A percentile compares a stretch with the other conserved stretches of the same genome.
Conservation (phyloP, 1,140 invertebrate genomes). For the Dinoponera quadriceps region DNA sequence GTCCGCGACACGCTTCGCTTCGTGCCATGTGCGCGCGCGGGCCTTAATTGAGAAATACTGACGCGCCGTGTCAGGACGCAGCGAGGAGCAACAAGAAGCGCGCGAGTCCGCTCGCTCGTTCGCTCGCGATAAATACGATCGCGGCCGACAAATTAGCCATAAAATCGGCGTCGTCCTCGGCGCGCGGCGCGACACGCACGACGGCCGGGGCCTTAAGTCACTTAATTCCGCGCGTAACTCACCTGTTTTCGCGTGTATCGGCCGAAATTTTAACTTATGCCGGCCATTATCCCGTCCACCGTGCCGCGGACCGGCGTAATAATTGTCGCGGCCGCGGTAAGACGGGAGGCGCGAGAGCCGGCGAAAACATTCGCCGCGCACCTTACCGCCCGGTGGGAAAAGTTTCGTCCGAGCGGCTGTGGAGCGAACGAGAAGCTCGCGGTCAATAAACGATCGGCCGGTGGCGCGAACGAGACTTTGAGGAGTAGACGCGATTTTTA, state of each 20-base stretch:
- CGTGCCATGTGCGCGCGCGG: not conserved
- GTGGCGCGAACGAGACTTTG: conserved; percentile 24
- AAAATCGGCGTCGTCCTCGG: conserved; percentile 67
- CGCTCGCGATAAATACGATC: conserved; percentile 75
- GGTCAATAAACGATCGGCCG: conserved; percentile 59
- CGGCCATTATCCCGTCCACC: conserved; percentile 78
- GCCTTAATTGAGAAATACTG: conserved; percentile 75
- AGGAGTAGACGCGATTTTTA: conserved; percentile 44
- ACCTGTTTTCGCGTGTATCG: conserved; percentile 79
- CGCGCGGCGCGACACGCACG: conserved; percentile 43
- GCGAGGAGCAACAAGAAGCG: not conserved
- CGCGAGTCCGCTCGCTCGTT: conserved; percentile 25
- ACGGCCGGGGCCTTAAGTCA: conserved; percentile 71
- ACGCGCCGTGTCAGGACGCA: conserved; percentile 49
- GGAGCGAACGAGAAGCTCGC: not conserved
- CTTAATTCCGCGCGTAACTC: conserved; percentile 80
- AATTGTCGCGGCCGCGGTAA: conserved; percentile 66
- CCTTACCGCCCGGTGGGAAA: conserved; percentile 38
- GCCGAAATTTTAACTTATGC: conserved; percentile 81
- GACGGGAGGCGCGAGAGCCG: conserved; percentile 33
- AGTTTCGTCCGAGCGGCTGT: conserved; percentile 69
- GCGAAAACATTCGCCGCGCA: conserved; percentile 60
- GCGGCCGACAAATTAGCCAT: conserved; percentile 76
- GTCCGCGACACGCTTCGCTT: not conserved
- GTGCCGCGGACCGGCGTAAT: conserved; percentile 39